Base-by-base conservation (phyloP, 2,888 invertebrate species). In the Rhorus exstirpatorius region DNA sequence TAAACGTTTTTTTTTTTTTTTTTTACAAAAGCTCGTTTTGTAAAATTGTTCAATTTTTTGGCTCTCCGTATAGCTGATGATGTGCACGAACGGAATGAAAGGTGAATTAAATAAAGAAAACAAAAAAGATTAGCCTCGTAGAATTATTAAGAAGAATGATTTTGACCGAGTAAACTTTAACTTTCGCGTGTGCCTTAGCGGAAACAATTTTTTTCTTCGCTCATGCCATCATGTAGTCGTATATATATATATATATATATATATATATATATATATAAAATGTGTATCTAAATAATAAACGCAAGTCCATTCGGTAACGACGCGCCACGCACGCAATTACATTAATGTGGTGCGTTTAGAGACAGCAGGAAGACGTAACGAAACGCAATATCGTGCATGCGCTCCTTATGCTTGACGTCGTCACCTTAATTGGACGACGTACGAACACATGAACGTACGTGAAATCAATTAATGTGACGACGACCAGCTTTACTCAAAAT, bases 361-460 rank as follows among this genome's bases (percentile, higher is more conserved):
- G 46, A 2, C 72, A 38, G 51, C 71, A 67, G 38, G 38, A 44
- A 71, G 51, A 67, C 58, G 63, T 68, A 74, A 74, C 68, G 49
- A 31, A 74, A 44, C 68, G 61, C 2, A 51, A 61, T 41, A 44
- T 21, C 19, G 53, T 21, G 46, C 19, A 44, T 21, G 46, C 35
- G 51, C 31, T 44, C 38, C 55, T 79, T 41, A 14, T 51, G 65
- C 60, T 51, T 44, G 24, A 17, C 24, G 60, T 24, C 61, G 61
- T 76, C 71, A 31, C 71, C 67, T 81, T 81, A 81, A 81, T 81
- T 81, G 81, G 72, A 72, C 67, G 77, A 58, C 60, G 72, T 60
- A 49, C 17, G 41, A 38, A 55, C 46, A 49, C 58, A 41, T 21
- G 63, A 71, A 71, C 49, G 65, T 72, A 77, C 67, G 65, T 44